Evolutionary conservation across 2,113 vertebrate species (phyloP).

Genomic region (Austrofundulus limnaeus): DNA sequence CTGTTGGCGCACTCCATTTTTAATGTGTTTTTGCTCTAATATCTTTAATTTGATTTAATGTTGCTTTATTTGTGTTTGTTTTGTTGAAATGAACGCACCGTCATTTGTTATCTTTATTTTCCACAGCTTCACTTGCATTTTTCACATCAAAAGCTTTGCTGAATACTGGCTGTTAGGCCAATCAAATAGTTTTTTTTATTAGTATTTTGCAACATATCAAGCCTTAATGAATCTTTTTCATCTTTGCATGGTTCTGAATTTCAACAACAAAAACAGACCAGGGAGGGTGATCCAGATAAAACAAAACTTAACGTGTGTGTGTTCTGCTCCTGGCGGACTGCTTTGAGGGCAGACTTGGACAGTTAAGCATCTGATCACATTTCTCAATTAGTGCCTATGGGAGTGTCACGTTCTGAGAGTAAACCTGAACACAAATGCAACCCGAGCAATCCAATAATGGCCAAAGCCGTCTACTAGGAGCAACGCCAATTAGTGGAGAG

Average conservation of each 20-base stretch:
- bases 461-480: not conserved
- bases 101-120: not conserved
- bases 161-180: not conserved
- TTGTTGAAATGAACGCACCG: too few species aligned
- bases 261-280: not conserved
- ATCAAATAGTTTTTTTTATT: not conserved
- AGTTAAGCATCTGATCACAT: not conserved
- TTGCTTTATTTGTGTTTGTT: not conserved
- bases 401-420: not conserved
- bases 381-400: not conserved
- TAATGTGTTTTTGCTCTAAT: too few species aligned
- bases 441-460: not conserved
- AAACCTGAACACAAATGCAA: not conserved
- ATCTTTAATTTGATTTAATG: too few species aligned
- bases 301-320: not conserved
- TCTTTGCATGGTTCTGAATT: not conserved
- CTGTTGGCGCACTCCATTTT: too few species aligned
- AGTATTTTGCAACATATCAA: not conserved
- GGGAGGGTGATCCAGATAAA: not conserved
- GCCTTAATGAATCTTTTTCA: not conserved
- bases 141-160: not conserved
- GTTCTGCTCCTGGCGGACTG: not conserved
- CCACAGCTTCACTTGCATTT: not conserved
- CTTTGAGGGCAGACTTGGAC: not conserved
- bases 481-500: constrained; percentile 1